Conservation (phyloP, 2,797 vertebrate species). For the Catharus ustulatus region DNA sequence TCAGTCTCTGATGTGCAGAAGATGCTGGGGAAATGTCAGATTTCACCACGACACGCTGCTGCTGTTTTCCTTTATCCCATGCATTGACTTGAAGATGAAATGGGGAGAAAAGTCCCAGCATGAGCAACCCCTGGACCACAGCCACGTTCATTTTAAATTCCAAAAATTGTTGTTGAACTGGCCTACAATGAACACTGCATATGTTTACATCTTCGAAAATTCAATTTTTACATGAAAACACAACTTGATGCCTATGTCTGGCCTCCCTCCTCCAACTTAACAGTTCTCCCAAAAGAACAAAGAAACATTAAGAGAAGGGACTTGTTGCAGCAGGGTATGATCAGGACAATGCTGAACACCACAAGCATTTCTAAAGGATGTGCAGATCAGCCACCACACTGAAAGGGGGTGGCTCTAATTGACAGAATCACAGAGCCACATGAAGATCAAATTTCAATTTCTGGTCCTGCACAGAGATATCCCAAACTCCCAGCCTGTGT, state of each 20-base stretch:
- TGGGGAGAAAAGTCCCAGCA: neutral
- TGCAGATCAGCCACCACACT: neutral
- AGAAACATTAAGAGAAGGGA: neutral
- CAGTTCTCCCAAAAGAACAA: neutral
- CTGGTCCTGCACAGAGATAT: neutral
- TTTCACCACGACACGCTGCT: neutral
- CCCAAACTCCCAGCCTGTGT: neutral
- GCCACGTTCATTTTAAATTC: neutral
- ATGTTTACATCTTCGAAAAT: neutral
- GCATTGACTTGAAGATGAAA: neutral
- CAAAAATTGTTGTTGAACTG: neutral
- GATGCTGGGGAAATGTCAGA: neutral
- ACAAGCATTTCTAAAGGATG: neutral
- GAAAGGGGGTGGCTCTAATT: neutral
- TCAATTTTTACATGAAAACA: neutral
- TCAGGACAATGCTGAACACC: neutral
- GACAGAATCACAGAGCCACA: neutral
- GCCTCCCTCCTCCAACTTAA: neutral
- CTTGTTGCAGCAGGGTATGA: neutral
- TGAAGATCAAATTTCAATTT: neutral
- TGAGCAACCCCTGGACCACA: neutral
- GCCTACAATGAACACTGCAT: neutral
- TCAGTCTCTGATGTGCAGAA: neutral
- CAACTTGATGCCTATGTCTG: neutral
- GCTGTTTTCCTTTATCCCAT: neutral